Evolutionary conservation across 2,888 invertebrate genomes (phyloP), one percentile per base, ranked within the genome.

Genomic region (Campoplex capitator): DNA sequence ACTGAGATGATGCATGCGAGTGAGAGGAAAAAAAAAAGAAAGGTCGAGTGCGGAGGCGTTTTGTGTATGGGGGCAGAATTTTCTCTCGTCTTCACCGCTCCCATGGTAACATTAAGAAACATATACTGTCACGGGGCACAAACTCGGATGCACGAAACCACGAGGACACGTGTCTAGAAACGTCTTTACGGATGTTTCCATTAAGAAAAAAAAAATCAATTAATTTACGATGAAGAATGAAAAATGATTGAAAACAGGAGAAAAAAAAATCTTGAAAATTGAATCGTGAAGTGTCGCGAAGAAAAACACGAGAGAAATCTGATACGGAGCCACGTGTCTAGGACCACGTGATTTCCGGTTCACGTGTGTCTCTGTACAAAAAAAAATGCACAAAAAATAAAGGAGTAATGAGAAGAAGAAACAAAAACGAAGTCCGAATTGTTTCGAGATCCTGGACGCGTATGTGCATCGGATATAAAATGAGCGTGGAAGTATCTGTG

Each of bases 381-480:
- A 54, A 54, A 56, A 56, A 23, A 23, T 23, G 23, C 23, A 23
- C 23, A 23, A 23, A 23, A 62, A 62, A 62, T 16, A 32, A 32
- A 8, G 68, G 3, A 51, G 23, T 18, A 54, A 54, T 1, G 67
- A 38, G 0, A 62, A 32, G 7, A 54, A 23, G 3, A 51, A 6
- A 67, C 38, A 4, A 74, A 38, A 1, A 45, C n/a, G 23, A 28
- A 18, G 32, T 81, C 54, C n/a, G 32, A 11, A 35, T 35, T 38
- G 73, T 18, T 81, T 74, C 51, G 4, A 67, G 32, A 73, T 38
- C 35, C 80, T 18, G 73, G 16, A 56, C 75, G 48, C 83, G 76
- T 77, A 70, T 58, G 68, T 70, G 75, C 68, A 58, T 70, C 68
- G 76, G 56, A 74, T 74, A 70, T 35, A 7, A 18, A 8, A 74